Conservation (phyloP, 2,888 invertebrate genomes). For the Plusia festucae region DNA sequence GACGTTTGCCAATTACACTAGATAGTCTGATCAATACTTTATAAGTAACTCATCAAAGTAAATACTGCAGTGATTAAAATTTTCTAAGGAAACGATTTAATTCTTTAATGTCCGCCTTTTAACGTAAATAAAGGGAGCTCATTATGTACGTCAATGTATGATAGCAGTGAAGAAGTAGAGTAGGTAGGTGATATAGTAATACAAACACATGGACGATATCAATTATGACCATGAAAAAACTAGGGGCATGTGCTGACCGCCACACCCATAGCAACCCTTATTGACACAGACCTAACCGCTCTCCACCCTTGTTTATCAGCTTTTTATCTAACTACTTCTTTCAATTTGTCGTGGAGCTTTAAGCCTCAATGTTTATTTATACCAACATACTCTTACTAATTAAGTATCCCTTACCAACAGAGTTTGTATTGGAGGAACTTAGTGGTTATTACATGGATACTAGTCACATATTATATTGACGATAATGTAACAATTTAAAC, state of each 20-base stretch:
- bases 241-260: conserved; percentile 58
- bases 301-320: conserved; percentile 84
- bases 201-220: conserved; percentile 49
- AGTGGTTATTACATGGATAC: background rate
- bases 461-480: conserved; percentile 9
- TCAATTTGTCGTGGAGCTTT: conserved; percentile 43
- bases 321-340: conserved; percentile 73
- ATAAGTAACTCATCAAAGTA: conserved; percentile 20
- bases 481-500: conserved; percentile 40
- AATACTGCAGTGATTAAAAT: conserved; percentile 45
- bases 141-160: conserved; percentile 25
- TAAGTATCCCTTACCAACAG: conserved; percentile 8
- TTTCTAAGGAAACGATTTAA: conserved; percentile 28
- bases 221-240: conserved; percentile 62
- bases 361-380: conserved; percentile 9
- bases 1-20: conserved; percentile 27
- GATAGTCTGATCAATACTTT: conserved; percentile 41
- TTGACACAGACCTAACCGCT: conserved; percentile 77
- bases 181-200: conserved; percentile 38
- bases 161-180: conserved; percentile 23
- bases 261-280: conserved; percentile 79
- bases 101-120: conserved; percentile 17
- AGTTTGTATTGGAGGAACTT: background rate
- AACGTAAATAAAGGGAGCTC: conserved; percentile 22
- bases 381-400: conserved; percentile 22